Evolutionary conservation across 2,888 invertebrate species (phyloP), one percentile per base, ranked within the genome.

Genomic region (Zaprionus lineosus): DNA sequence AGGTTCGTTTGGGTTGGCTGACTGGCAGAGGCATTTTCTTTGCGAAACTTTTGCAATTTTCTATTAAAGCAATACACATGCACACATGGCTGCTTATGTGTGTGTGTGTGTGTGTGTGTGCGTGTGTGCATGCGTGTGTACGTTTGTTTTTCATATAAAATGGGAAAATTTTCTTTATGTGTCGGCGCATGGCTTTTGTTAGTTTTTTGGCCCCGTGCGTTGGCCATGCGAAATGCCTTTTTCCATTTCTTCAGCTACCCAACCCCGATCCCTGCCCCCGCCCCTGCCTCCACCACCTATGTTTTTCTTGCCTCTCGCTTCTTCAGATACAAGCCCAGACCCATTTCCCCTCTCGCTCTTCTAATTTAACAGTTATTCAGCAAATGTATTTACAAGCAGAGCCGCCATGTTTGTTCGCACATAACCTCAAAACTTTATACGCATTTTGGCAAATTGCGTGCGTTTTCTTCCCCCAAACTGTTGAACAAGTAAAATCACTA

Each of bases 31-130:
- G 82, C 82, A 84, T 82, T 86, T 79, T 86, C 84, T 86, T 78
- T 66, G 74, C 75, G 58, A 78, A 86, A 84, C 84, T 86, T 86
- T 86, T 84, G 81, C 85, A 85, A 85, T 85, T 86, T 86, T 85
- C 82, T 79, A 85, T 85, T 83, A 74, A 83, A 84, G 79, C 77
- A 75, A 76, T 82, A 77, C 81, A 81, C 74, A 75, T 62, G 63
- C 75, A 66, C 73, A 75, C 72, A 74, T 73, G 70, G 62, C 33
- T 55, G 52, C 31, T 29, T 19, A n/a, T 29, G 15, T 52, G 59
- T 34, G 47, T 63, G 60, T 58, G 63, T 14, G 31, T 34, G 8
- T 36, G 26, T 16, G 7, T 52, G 11, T 61, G 24, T 40, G 34
- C 55, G 40, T 73, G 66, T 52, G 43, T 40, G 46, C 33, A 19